A percentile compares a stretch with the other conserved stretches of the same genome.
Conservation (phyloP, 2,888 invertebrate species). For the Dione juno region DNA sequence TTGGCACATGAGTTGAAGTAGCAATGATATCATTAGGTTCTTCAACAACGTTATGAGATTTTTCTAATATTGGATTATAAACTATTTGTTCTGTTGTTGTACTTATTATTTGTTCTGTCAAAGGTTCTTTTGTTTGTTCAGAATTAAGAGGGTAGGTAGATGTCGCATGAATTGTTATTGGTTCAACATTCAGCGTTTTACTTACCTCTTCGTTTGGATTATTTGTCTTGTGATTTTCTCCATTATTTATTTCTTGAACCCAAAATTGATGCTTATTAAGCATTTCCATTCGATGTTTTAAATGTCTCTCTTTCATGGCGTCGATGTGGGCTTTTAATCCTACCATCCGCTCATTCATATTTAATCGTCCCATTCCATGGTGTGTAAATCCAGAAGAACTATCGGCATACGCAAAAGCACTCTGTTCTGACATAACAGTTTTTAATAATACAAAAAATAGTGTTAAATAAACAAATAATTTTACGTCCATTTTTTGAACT, state of each 20-base stretch:
- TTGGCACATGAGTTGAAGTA: not conserved
- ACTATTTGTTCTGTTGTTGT: not conserved
- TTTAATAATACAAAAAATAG: constrained; percentile 8
- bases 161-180: not conserved
- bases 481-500: constrained; percentile 27
- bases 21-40: not conserved
- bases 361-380: not conserved
- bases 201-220: not conserved
- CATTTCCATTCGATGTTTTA: constrained; percentile 12
- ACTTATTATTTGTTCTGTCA: not conserved
- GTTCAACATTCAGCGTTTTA: not conserved
- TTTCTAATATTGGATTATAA: not conserved
- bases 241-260: not conserved
- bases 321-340: constrained; percentile 7
- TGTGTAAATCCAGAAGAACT: not conserved
- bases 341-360: constrained; percentile 4
- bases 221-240: not conserved
- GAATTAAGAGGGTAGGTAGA: not conserved
- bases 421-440: not conserved
- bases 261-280: not conserved
- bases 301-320: constrained; percentile 22
- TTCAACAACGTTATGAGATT: not conserved
- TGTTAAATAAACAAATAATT: constrained; percentile 17
- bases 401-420: not conserved
- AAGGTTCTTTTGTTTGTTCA: not conserved